Conservation (phyloP, 2,113 vertebrate genomes). For the Gila orcuttii region DNA sequence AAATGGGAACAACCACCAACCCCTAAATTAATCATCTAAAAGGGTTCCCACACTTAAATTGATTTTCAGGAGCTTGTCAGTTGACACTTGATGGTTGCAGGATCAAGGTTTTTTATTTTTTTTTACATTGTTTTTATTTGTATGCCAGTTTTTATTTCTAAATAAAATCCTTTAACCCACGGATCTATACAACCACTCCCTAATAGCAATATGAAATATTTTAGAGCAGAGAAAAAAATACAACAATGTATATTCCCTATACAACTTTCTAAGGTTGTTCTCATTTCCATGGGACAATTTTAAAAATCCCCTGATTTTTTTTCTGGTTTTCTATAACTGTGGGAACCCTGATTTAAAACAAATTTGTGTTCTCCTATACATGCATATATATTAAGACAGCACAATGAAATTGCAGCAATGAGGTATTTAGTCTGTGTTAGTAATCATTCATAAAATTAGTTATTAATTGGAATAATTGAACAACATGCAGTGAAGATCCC, state of each 20-base stretch:
- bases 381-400: background rate
- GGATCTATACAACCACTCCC: background rate
- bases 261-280: background rate
- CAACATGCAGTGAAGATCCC: slow-evolving; percentile 18
- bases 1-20: background rate
- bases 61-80: background rate
- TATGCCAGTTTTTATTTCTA: background rate
- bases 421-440: slow-evolving; percentile 27
- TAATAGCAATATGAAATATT: background rate
- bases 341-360: slow-evolving; percentile 15
- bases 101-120: background rate
- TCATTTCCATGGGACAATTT: background rate
- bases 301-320: background rate
- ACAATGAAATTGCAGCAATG: background rate
- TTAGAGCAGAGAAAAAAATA: too few relatives aligned
- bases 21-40: background rate
- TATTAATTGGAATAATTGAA: slow-evolving; percentile 5
- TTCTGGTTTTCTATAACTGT: background rate
- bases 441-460: slow-evolving; percentile 7
- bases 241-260: background rate
- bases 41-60: background rate
- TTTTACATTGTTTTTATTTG: background rate
- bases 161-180: background rate
- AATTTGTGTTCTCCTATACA: background rate
- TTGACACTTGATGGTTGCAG: background rate